Base-by-base conservation (phyloP, 2,113 vertebrate species). In the Xyrauchen texanus region DNA sequence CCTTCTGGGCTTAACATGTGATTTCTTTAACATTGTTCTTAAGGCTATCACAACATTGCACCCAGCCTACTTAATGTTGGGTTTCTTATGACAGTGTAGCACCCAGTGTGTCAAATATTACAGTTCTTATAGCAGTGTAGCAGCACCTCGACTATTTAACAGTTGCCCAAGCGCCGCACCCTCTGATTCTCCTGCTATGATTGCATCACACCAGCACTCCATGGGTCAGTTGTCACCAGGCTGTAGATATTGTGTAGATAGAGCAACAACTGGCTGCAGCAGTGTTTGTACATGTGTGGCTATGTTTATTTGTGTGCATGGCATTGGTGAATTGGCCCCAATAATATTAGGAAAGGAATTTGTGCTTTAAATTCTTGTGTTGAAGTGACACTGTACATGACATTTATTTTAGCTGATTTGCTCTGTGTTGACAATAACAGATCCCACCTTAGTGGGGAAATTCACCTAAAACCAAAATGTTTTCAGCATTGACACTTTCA, bases 11-110 rank as follows among this genome's bases (percentile, higher is more conserved):
- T 34, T 49, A 49, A 62, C 76, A 71, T 73, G 68, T 68, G 47
- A 68, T 76, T 55, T 45, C 0, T 86, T 86, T 81, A 85, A 89
- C 88, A 89, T 81, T 85, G 82, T 88, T 82, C 81, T 84, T 78
- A 82, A 75, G 65, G 84, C 64, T 60, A 78, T 82, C 80, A 83
- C 81, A 80, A 82, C 78, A 79, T 89, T 78, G 53, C 84, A 58
- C 85, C 69, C 63, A 47, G 74, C 70, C n/a, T 71, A 47, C 82
- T 82, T 77, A 83, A 80, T 81, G 82, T 68, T 65, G 81, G 79
- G 62, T 49, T 80, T 70, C 77, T 42, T 66, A 42, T 79, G 80
- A 74, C 70, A 76, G 46, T 55, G 53, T 55, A 58, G 65, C 82
- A 16, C 81, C 81, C 46, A 0, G 49, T 66, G 67, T n/a, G 15